Percentiles rank a stretch among this genome's conserved stretches.
Conservation (phyloP, 2,888 invertebrate species). For the Dolichomitus sp. region DNA sequence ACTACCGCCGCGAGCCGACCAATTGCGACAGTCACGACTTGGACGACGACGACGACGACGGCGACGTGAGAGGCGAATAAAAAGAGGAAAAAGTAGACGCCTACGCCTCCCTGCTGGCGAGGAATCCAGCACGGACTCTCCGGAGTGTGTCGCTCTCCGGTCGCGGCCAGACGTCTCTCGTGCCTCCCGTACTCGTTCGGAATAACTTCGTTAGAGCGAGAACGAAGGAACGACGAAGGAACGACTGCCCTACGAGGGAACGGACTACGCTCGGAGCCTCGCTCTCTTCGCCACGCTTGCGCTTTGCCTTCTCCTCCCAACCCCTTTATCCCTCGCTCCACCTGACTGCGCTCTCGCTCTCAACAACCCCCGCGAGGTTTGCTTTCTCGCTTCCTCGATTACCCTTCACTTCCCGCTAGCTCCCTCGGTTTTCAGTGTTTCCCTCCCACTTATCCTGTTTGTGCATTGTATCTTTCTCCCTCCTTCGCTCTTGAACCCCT, state of each 20-base stretch:
- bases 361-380: not conserved
- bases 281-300: constrained; percentile 69
- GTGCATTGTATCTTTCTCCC: not conserved
- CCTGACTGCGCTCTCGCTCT: constrained; percentile 4
- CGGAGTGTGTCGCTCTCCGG: constrained; percentile 56
- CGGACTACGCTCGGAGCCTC: constrained; percentile 72
- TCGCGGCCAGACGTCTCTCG: constrained; percentile 67
- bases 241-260: constrained; percentile 80
- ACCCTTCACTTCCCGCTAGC: not conserved
- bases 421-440: not conserved
- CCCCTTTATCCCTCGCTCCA: constrained; percentile 34
- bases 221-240: constrained; percentile 83
- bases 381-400: constrained; percentile 8
- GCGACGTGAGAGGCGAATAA: constrained; percentile 28
- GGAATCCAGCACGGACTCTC: constrained; percentile 61
- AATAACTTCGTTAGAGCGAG: constrained; percentile 82
- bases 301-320: constrained; percentile 65
- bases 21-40: constrained; percentile 29
- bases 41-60: constrained; percentile 26
- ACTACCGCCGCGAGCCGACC: constrained; percentile 55
- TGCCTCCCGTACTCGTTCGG: constrained; percentile 74
- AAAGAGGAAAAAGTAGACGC: constrained; percentile 32
- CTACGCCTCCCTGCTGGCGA: constrained; percentile 49
- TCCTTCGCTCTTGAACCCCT: not conserved
- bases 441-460: not conserved